phyloP scores from a whole-genome alignment of 2,797 vertebrate genomes.

The Enoplosus armatus region DNA sequence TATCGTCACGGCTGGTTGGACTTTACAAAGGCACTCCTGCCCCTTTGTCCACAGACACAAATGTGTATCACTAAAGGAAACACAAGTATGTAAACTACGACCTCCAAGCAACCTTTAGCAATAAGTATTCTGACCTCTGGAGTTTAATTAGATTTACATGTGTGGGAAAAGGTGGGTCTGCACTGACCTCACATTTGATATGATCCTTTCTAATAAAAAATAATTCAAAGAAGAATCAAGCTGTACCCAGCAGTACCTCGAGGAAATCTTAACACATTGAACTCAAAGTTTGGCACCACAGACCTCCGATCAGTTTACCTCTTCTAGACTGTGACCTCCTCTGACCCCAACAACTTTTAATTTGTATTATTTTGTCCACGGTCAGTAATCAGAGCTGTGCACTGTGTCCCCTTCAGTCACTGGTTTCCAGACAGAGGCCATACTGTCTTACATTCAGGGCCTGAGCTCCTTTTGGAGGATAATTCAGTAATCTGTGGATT shows the following conservation, averaged over 20 bases:
- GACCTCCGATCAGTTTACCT: not conserved
- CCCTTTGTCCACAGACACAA: not conserved
- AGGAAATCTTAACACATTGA: not conserved
- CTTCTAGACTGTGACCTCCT: not conserved
- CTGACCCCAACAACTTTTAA: not conserved
- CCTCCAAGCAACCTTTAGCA: not conserved
- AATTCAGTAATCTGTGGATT: slow-evolving; percentile 60
- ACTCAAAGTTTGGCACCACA: not conserved
- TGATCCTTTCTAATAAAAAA: not conserved
- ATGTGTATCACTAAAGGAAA: not conserved
- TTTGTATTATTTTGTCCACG: not conserved
- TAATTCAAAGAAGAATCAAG: not conserved
- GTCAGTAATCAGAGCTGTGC: not conserved
- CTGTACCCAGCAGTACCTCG: not conserved
- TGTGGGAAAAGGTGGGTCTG: too few relatives aligned
- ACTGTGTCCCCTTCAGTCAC: not conserved
- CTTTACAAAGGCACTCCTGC: not conserved
- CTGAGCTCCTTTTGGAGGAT: slow-evolving; percentile 54
- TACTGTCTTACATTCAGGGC: slow-evolving; percentile 21
- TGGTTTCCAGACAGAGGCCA: slow-evolving; percentile 16
- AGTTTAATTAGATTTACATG: too few relatives aligned
- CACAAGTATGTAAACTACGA: not conserved
- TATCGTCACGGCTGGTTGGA: not conserved
- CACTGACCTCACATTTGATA: not conserved
- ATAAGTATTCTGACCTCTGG: too few relatives aligned